A percentile compares a stretch with the other conserved stretches of the same genome.
Conservation (phyloP, 1,140 invertebrate species). For the Megalopta genalis region DNA sequence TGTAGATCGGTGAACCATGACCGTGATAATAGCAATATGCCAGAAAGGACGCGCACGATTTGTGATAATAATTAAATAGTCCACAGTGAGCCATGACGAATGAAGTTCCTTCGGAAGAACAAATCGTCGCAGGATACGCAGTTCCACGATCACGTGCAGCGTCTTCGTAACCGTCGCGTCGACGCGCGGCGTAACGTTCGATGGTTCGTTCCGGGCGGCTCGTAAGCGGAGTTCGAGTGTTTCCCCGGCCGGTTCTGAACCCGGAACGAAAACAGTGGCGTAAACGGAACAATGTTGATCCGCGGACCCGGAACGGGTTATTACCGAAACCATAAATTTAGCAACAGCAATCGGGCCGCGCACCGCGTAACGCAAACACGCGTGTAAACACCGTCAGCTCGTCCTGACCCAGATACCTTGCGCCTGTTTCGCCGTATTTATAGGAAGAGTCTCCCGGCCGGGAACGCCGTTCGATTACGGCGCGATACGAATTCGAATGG, state of each 20-base stretch:
- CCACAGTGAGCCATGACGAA: too few species aligned
- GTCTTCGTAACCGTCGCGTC: too few species aligned
- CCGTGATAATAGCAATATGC: too few species aligned
- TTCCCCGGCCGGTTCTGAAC: not conserved
- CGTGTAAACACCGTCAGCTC: conserved; percentile 35
- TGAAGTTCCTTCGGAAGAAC: too few species aligned
- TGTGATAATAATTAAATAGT: too few species aligned
- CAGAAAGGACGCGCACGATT: too few species aligned
- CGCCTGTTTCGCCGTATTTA: conserved; percentile 47
- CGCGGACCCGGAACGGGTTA: conserved; percentile 2
- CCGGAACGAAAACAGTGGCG: not conserved
- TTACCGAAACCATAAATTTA: conserved; percentile 52
- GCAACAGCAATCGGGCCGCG: conserved; percentile 11
- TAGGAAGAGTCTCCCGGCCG: conserved; percentile 34
- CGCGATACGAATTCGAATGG: conserved; percentile 23
- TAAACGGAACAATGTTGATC: not conserved
- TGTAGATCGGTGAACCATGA: too few species aligned
- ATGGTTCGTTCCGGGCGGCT: too few species aligned
- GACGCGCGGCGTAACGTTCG: too few species aligned
- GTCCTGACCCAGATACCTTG: conserved; percentile 51
- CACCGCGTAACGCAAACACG: conserved; percentile 32
- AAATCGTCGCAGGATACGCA: too few species aligned
- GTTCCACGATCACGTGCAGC: too few species aligned
- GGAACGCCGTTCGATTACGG: not conserved
- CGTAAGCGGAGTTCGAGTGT: not conserved